phyloP scores from a whole-genome alignment of 2,797 vertebrate species.

The Trachops cirrhosus region DNA sequence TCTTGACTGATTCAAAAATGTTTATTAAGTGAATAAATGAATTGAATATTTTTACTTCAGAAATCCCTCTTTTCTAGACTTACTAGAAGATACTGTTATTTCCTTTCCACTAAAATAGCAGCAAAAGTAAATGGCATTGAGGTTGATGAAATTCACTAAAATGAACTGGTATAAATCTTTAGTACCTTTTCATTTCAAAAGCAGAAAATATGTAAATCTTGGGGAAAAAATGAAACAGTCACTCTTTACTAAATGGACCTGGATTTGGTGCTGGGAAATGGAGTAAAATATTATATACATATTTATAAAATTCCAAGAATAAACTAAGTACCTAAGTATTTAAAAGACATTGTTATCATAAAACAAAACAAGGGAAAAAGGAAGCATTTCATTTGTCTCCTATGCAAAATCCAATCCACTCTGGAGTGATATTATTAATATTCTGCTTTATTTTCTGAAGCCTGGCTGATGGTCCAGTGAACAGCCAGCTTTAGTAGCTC shows the following conservation, averaged over 20 bases:
- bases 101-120: background rate
- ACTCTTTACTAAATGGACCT: background rate
- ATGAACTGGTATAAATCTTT: background rate
- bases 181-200: background rate
- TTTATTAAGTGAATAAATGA: constrained; percentile 1
- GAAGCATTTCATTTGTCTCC: background rate
- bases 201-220: background rate
- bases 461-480: background rate
- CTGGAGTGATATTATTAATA: background rate
- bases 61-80: constrained; percentile 4
- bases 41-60: background rate
- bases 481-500: background rate
- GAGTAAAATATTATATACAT: background rate
- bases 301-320: constrained; percentile 28
- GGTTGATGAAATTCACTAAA: background rate
- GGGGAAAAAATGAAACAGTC: background rate
- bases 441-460: background rate
- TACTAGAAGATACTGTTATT: background rate
- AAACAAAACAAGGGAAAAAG: background rate
- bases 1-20: background rate
- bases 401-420: background rate
- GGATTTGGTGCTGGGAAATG: background rate
- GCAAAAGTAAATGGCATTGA: background rate
- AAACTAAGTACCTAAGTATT: background rate
- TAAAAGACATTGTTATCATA: background rate